A percentile compares a stretch with the other conserved stretches of the same genome.
These are phyloP conservation scores for Heliconius charithonia DNA, from an alignment of 2,888 invertebrate species.

Conservation along the genomic window DNA sequence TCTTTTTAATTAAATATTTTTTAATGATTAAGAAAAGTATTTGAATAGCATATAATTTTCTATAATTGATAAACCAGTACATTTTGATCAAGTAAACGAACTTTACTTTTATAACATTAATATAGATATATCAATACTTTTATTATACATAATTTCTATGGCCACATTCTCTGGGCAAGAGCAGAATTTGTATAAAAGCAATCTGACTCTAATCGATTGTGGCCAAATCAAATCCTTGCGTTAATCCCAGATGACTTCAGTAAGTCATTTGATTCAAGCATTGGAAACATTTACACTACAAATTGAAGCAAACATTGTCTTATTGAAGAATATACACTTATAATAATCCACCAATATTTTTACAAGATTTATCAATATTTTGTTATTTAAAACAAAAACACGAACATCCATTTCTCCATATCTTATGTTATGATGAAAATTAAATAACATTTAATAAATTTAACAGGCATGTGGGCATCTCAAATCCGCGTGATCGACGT, in stretches of 20 bases:
- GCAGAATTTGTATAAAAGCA: conserved; percentile 65
- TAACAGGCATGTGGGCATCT: conserved; percentile 96
- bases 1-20: neutral
- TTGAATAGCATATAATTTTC: too few species aligned
- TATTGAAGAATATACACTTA: too few species aligned
- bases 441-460: neutral
- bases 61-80: too few species aligned
- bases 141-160: neutral
- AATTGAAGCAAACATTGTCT: too few species aligned
- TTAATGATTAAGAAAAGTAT: neutral
- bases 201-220: conserved; percentile 79
- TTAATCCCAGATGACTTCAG: conserved; percentile 79
- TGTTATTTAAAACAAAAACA: too few species aligned
- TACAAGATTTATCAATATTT: too few species aligned
- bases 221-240: conserved; percentile 76
- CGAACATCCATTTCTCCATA: too few species aligned
- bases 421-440: too few species aligned
- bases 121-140: too few species aligned
- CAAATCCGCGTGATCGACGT: conserved; percentile 94
- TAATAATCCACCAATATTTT: too few species aligned
- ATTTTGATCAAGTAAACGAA: too few species aligned
- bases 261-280: conserved; percentile 80
- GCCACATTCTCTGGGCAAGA: conserved; percentile 84
- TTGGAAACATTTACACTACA: conserved; percentile 62
- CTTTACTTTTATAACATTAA: too few species aligned